These are phyloP conservation scores for Magallana ariakensis DNA, from an alignment of 1,140 invertebrate genomes.

Conservation along the genomic window DNA sequence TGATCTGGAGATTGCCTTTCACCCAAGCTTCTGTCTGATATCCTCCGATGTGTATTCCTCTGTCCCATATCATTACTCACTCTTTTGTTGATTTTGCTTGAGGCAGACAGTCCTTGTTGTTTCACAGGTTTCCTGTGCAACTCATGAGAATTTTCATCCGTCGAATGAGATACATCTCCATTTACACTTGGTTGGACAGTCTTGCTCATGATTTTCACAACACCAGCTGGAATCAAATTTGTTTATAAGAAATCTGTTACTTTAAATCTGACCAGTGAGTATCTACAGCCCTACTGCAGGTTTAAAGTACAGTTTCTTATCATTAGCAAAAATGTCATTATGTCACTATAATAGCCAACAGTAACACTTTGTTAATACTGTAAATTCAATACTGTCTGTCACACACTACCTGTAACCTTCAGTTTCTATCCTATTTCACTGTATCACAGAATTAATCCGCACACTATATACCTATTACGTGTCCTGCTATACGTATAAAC, in stretches of 20 bases:
- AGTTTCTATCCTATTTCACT: constrained; percentile 19
- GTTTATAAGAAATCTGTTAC: not conserved
- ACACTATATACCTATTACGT: constrained; percentile 16
- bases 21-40: constrained; percentile 34
- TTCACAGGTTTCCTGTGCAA: constrained; percentile 41
- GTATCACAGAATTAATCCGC: constrained; percentile 22
- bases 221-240: not conserved
- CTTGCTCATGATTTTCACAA: constrained; percentile 45
- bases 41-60: constrained; percentile 49
- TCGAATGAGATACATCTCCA: constrained; percentile 55
- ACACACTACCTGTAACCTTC: constrained; percentile 11
- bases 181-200: constrained; percentile 41
- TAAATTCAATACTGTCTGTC: not conserved
- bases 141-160: constrained; percentile 55
- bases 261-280: constrained; percentile 19
- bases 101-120: constrained; percentile 25
- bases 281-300: not conserved
- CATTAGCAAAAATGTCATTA: not conserved
- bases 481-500: constrained; percentile 34
- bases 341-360: not conserved
- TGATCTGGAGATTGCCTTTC: constrained; percentile 58
- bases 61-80: constrained; percentile 59
- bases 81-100: constrained; percentile 52
- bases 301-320: constrained; percentile 4
- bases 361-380: constrained; percentile 6